Base-by-base conservation (phyloP, 2,797 vertebrate genomes). In the Rhinophrynus dorsalis region DNA sequence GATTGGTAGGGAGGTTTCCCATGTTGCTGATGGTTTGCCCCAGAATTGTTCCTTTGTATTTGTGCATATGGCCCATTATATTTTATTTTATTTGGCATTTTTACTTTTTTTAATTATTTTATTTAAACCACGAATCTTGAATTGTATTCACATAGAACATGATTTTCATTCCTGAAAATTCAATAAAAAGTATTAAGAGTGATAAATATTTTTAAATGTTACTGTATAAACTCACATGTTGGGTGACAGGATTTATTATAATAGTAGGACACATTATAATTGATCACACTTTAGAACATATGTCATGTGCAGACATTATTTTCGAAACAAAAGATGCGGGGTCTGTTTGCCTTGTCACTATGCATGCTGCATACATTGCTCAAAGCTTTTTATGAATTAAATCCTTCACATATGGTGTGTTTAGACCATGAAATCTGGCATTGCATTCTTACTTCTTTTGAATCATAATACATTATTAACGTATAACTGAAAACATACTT, bases 381-480 rank as follows among this genome's bases (percentile, higher is more conserved):
- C 45, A 61, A 2, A 71, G 63, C 44, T 51, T 74, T 80, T 83
- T 83, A 76, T 37, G 72, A 78, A 68, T 71, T 33, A 67, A 74
- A 75, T 58, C 74, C 75, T 75, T 69, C 77, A 76, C 82, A 84
- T 84, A 81, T 80, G 80, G 80, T 79, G 76, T 72, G 76, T 71
- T 78, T 82, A 79, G 77, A 81, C 67, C 77, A 81, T 29, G 69
- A 82, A 82, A 85, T 82, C 80, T 77, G 15, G 3, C 78, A 85
- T 80, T 82, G 82, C 83, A 81, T 76, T 35, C 15, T 77, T 82
- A 78, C 74, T 67, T 54, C 76, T 78, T 77, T 77, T 15, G 75
- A 89, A 83, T 83, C 80, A 78, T 77, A 82, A 65, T 76, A 80
- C 77, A 77, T 72, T 72, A 72, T 72, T 65, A 84, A 81, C 78